Base-by-base conservation (phyloP, 2,888 invertebrate species). In the Nemotelus nigrinus region DNA sequence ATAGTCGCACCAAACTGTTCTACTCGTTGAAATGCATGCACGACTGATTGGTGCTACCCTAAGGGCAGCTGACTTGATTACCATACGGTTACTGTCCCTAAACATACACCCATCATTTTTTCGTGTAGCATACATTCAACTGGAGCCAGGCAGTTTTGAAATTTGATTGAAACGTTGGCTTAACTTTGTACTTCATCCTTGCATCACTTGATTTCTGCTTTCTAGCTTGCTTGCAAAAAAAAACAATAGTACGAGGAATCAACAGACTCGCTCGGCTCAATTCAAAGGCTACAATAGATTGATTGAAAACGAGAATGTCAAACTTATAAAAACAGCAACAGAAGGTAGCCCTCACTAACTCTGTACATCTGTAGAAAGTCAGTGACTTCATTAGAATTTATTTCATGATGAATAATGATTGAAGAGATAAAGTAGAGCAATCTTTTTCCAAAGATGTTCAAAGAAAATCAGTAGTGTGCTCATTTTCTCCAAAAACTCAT, bases 231-330 rank as follows among this genome's bases (percentile, higher is more conserved):
- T 57, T 57, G 3, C 10, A 65, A 3, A 10, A 45, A 47, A 39
- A 68, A n/a, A n/a, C n/a, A n/a, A n/a, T n/a, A n/a, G n/a, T n/a
- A n/a, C n/a, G n/a, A n/a, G n/a, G n/a, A n/a, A n/a, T n/a, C n/a
- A n/a, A n/a, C n/a, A n/a, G n/a, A n/a, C n/a, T n/a, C n/a, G n/a
- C n/a, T n/a, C n/a, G n/a, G n/a, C n/a, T n/a, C n/a, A n/a, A n/a
- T n/a, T n/a, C n/a, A n/a, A n/a, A n/a, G n/a, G n/a, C n/a, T n/a
- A n/a, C n/a, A 68, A 48, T 48, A 5, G n/a, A 47, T 39, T 50
- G 53, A 68, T 68, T 53, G 68, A 25, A 53, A 68, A 68, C 53
- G 44, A 68, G 50, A 41, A 48, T 68, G 50, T 68, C 68, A 68
- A 48, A 53, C 1, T 39, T 47, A 50, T 50, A 50, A 68, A 50